These are phyloP conservation scores for Drosophila chauvacae DNA, from an alignment of 1,140 invertebrate species.

Conservation along the genomic window DNA sequence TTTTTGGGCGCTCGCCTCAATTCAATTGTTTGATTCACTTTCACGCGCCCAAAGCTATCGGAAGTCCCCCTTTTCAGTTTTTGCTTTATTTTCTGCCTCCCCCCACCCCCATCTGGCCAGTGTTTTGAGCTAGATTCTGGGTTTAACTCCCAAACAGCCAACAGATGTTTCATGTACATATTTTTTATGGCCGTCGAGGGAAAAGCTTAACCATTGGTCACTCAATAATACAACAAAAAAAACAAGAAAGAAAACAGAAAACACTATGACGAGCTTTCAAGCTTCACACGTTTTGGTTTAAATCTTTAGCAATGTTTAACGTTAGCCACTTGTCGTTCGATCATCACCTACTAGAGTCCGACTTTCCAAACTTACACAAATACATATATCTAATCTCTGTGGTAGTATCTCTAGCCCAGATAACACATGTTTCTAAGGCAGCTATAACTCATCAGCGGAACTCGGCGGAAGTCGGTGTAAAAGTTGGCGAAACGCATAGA, in stretches of 20 bases:
- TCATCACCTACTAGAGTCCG: background rate
- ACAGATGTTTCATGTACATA: constrained; percentile 27
- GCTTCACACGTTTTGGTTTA: constrained; percentile 18
- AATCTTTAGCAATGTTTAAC: constrained; percentile 15
- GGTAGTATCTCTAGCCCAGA: constrained; percentile 6
- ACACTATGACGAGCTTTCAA: constrained; percentile 24
- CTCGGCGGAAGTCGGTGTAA: background rate
- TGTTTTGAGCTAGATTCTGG: constrained; percentile 22
- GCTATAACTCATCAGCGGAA: background rate
- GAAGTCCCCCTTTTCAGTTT: constrained; percentile 2
- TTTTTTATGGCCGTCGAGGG: constrained; percentile 18
- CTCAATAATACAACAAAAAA: background rate
- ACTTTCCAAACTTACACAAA: background rate
- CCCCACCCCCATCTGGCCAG: background rate
- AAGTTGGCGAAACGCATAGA: background rate
- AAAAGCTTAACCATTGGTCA: constrained; percentile 20
- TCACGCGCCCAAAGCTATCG: constrained; percentile 6
- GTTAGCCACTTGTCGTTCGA: background rate
- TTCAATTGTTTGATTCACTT: constrained; percentile 44
- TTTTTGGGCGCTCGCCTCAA: constrained; percentile 3
- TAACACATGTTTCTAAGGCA: background rate
- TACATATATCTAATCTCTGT: constrained; percentile 1
- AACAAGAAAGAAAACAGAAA: background rate
- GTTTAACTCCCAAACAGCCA: constrained; percentile 3
- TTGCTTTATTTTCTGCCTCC: background rate